Evolutionary conservation across 2,888 invertebrate genomes (phyloP).

Genomic region (Xestia c-nigrum): DNA sequence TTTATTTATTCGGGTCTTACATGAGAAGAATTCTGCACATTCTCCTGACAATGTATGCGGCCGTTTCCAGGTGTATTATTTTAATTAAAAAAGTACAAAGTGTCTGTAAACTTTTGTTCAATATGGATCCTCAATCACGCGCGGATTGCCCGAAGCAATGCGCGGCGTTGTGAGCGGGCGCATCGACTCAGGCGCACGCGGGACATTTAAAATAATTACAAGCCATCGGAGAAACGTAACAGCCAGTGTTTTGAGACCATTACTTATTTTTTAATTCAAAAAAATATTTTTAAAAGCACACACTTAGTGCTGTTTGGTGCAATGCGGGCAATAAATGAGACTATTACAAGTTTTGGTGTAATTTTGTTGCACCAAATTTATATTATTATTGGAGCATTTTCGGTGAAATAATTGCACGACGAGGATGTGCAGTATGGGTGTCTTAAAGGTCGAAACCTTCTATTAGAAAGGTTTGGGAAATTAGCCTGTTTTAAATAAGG

Average conservation of each 20-base stretch:
- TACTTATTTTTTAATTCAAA: constrained; percentile 90
- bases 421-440: constrained; percentile 61
- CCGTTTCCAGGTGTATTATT: constrained; percentile 39
- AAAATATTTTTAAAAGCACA: constrained; percentile 86
- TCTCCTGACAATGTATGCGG: neutral
- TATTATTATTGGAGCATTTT: constrained; percentile 70
- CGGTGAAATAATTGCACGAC: constrained; percentile 61
- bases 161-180: constrained; percentile 63
- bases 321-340: constrained; percentile 81
- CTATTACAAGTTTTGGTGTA: constrained; percentile 78
- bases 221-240: constrained; percentile 89
- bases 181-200: constrained; percentile 79
- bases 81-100: constrained; percentile 57
- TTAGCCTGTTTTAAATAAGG: constrained; percentile 12
- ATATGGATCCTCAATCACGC: constrained; percentile 87
- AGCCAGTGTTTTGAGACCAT: constrained; percentile 90
- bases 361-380: constrained; percentile 77
- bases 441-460: constrained; percentile 45
- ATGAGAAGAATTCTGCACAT: neutral
- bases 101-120: constrained; percentile 74
- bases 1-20: neutral
- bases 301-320: constrained; percentile 84
- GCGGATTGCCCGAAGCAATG: constrained; percentile 82
- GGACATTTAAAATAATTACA: constrained; percentile 91
- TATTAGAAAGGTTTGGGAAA: constrained; percentile 33